A percentile compares a stretch with the other conserved stretches of the same genome.
Evolutionary conservation across 2,797 vertebrate genomes (phyloP).

Genomic region (Gallinago nigripennis): DNA sequence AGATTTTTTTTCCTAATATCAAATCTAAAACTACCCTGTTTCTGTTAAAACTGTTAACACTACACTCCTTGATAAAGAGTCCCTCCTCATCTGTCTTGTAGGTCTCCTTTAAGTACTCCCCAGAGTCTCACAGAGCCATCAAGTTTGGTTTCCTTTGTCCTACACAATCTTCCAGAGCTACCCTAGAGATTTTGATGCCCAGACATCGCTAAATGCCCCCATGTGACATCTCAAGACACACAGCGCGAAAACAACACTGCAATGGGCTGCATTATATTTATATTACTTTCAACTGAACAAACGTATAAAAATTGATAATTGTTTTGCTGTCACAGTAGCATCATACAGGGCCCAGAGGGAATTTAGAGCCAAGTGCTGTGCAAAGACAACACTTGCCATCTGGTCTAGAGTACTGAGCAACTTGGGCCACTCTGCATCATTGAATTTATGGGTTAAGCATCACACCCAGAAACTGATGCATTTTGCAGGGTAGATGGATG

Average conservation of each 20-base stretch:
- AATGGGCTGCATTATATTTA: background rate
- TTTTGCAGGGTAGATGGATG: background rate
- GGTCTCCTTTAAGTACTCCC: background rate
- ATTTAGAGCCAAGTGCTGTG: background rate
- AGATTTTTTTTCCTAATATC: background rate
- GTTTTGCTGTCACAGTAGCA: background rate
- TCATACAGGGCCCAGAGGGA: background rate
- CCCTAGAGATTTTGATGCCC: background rate
- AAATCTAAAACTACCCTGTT: background rate
- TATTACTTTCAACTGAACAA: background rate
- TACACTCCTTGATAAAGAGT: background rate
- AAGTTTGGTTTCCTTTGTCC: background rate
- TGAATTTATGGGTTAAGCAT: background rate
- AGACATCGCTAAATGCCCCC: background rate
- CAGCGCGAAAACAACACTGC: background rate
- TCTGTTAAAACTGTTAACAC: background rate
- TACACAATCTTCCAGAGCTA: background rate
- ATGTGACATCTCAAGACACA: fast-evolving
- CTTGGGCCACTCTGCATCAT: background rate
- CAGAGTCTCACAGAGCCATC: background rate
- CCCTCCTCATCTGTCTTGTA: background rate
- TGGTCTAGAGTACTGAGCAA: background rate
- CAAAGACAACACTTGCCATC: background rate
- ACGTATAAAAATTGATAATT: background rate
- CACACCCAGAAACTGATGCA: background rate